phyloP scores from a whole-genome alignment of 2,797 vertebrate species.

The Naso thynnoides region DNA sequence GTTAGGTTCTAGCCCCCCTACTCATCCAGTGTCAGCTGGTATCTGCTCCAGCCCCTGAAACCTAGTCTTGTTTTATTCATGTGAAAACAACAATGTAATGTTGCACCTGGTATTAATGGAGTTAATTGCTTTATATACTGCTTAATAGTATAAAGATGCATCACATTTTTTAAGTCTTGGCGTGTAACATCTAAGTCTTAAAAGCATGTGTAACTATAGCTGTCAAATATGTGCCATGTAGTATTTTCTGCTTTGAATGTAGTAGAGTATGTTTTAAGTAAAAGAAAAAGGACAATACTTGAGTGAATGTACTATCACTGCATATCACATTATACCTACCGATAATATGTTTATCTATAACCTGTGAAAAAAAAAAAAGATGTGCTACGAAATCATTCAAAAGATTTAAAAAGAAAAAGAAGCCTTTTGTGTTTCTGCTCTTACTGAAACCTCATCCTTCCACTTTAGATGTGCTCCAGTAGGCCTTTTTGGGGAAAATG shows the following conservation, averaged over 20 bases:
- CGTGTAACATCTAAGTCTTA: not conserved
- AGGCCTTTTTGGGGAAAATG: conserved; percentile 26
- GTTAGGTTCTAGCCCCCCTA: too few relatives aligned
- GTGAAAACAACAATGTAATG: not conserved
- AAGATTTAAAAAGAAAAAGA: conserved; percentile 14
- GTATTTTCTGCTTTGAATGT: not conserved
- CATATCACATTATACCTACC: not conserved
- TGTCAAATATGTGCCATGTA: too few relatives aligned
- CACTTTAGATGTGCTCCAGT: conserved; percentile 48
- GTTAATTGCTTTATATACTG: too few relatives aligned
- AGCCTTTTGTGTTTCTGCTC: conserved; percentile 19
- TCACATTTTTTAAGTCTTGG: not conserved
- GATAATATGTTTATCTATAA: not conserved
- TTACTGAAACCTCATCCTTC: conserved; percentile 6
- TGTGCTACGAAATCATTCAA: not conserved
- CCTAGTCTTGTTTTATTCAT: not conserved
- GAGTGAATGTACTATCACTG: not conserved
- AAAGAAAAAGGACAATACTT: not conserved
- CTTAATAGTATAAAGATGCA: too few relatives aligned
- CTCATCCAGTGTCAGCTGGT: too few relatives aligned
- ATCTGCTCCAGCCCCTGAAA: too few relatives aligned
- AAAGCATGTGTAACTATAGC: too few relatives aligned
- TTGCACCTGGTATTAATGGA: too few relatives aligned
- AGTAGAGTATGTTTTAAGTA: not conserved
- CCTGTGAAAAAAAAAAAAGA: conserved; percentile 10